phyloP scores from a whole-genome alignment of 2,888 invertebrate species.

The Pristionchus japonicus region DNA sequence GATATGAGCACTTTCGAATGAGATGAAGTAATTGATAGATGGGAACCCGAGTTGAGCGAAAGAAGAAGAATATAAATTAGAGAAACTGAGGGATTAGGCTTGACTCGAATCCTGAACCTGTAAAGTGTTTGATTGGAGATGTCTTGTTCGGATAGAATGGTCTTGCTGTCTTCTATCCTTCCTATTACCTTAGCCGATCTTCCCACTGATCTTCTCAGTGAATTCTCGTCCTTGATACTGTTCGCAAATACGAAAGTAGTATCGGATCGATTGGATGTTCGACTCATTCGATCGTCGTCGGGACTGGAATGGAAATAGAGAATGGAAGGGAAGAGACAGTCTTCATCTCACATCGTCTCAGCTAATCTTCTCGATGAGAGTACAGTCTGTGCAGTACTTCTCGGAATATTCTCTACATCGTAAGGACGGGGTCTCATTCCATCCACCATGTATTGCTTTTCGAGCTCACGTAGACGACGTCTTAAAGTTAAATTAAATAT shows the following conservation, averaged over 20 bases:
- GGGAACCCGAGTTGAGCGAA: constrained; percentile 32
- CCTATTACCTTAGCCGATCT: not conserved
- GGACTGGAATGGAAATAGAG: not conserved
- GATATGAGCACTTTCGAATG: constrained; percentile 27
- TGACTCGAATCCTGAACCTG: constrained; percentile 32
- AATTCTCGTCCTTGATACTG: constrained; percentile 38
- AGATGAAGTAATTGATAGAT: not conserved
- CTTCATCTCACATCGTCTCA: not conserved
- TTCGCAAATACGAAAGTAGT: constrained; percentile 41
- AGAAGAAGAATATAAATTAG: not conserved
- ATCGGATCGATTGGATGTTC: constrained; percentile 38
- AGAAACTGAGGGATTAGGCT: not conserved
- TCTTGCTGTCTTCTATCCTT: no score
- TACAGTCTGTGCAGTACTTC: constrained; percentile 69
- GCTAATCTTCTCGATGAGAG: constrained; percentile 49
- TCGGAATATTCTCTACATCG: constrained; percentile 70
- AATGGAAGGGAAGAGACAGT: not conserved
- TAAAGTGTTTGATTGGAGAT: not conserved
- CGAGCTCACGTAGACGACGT: constrained; percentile 50
- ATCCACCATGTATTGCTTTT: constrained; percentile 71
- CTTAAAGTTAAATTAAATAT: not conserved
- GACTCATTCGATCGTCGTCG: constrained; percentile 22
- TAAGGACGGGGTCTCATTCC: constrained; percentile 71
- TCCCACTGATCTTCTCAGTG: not conserved
- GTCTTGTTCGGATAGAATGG: no score